Percentiles rank a stretch among this genome's conserved stretches.
Conservation (phyloP, 2,888 invertebrate species). For the Galerucella nymphaeae region DNA sequence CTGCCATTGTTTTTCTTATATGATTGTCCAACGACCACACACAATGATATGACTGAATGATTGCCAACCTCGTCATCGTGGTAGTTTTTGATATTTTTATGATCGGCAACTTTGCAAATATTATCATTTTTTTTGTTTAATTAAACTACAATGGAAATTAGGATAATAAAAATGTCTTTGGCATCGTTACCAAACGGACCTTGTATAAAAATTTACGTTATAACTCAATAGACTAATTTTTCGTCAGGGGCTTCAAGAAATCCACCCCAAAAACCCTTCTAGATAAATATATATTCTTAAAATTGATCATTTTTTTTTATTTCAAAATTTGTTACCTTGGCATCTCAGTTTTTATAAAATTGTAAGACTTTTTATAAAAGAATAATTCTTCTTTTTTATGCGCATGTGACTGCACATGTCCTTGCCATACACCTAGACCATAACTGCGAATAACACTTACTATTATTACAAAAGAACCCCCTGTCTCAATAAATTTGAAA, state of each 20-base stretch:
- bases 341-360: too few relatives aligned
- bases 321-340: too few relatives aligned
- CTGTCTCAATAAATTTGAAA: constrained; percentile 52
- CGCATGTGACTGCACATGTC: neutral
- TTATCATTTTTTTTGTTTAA: neutral
- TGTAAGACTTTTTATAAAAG: too few relatives aligned
- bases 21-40: constrained; percentile 52
- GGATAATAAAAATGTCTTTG: neutral
- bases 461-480: constrained; percentile 49
- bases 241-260: too few relatives aligned
- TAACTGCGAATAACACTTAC: constrained; percentile 54
- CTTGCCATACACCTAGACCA: constrained; percentile 38
- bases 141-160: constrained; percentile 3
- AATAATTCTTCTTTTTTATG: too few relatives aligned
- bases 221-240: too few relatives aligned
- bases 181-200: too few relatives aligned
- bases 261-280: too few relatives aligned
- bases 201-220: too few relatives aligned
- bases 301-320: too few relatives aligned
- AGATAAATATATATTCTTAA: too few relatives aligned
- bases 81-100: constrained; percentile 17
- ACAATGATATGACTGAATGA: constrained; percentile 43
- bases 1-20: constrained; percentile 51
- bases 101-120: neutral
- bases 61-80: constrained; percentile 8